Conservation (phyloP, 2,113 vertebrate species). For the Malurus melanocephalus region DNA sequence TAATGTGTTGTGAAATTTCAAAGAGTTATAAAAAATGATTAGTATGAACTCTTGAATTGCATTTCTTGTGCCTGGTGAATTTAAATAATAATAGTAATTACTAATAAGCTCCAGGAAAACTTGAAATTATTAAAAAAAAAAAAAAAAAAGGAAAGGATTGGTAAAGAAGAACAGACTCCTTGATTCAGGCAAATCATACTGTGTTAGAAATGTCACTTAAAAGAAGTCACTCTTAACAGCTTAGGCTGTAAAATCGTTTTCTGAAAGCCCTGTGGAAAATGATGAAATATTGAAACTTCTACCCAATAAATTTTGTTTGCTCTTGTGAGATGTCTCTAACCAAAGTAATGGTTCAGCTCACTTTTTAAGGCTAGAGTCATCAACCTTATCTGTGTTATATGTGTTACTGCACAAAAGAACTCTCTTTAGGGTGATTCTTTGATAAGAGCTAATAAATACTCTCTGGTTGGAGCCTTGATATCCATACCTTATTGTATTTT, state of each 20-base stretch:
- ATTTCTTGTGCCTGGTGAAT: not conserved
- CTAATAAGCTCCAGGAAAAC: not conserved
- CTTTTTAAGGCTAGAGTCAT: not conserved
- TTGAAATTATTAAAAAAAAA: not conserved
- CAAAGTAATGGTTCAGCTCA: not conserved
- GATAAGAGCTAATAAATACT: not conserved
- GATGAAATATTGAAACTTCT: not conserved
- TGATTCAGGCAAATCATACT: not conserved
- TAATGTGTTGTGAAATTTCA: slow-evolving; percentile 2
- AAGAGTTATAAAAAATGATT: not conserved
- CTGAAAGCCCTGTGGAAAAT: not conserved
- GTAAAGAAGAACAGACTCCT: not conserved
- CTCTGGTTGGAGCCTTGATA: not conserved
- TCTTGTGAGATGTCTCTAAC: not conserved
- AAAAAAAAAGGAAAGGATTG: not conserved
- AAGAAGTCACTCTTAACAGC: not conserved
- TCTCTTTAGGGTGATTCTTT: not conserved
- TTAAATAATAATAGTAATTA: slow-evolving; percentile 9
- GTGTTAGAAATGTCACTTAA: not conserved
- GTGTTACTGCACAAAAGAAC: not conserved
- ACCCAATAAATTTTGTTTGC: not conserved
- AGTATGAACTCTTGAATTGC: not conserved
- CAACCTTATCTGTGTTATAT: not conserved
- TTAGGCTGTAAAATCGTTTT: not conserved
- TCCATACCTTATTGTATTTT: not conserved